A percentile compares a stretch with the other conserved stretches of the same genome.
Evolutionary conservation across 1,140 invertebrate species (phyloP).

Genomic region (Polypedilum vanderplanki): DNA sequence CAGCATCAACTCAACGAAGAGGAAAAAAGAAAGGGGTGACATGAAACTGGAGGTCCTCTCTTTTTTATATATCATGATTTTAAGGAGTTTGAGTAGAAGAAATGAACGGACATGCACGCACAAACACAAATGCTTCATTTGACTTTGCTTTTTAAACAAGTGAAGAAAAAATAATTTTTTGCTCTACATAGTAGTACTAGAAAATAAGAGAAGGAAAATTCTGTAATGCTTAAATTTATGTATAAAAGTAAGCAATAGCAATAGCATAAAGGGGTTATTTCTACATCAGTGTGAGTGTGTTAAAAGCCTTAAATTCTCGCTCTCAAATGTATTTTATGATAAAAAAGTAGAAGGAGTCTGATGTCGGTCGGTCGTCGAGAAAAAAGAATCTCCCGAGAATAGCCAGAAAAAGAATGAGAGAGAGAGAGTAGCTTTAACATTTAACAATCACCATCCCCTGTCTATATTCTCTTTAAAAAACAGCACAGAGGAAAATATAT

Average conservation of each 20-base stretch:
- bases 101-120: not conserved
- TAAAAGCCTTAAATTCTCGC: conserved; percentile 20
- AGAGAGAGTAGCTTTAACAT: not conserved
- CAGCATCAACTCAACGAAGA: not conserved
- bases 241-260: not conserved
- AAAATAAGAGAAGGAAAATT: not conserved
- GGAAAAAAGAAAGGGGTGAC: conserved; percentile 23
- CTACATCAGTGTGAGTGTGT: not conserved
- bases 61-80: not conserved
- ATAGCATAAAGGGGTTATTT: conserved; percentile 11
- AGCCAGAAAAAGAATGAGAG: not conserved
- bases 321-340: not conserved
- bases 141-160: not conserved
- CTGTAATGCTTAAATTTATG: conserved; percentile 6
- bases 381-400: conserved; percentile 22
- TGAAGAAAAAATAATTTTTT: not conserved
- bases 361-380: conserved; percentile 9
- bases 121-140: not conserved
- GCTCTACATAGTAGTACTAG: not conserved
- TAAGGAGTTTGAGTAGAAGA: not conserved
- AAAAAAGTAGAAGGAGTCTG: not conserved
- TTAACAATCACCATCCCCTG: not conserved
- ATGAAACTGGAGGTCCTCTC: not conserved
- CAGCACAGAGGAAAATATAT: not conserved
- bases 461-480: not conserved